Base-by-base conservation (phyloP, 2,113 vertebrate species). In the Onychostruthus taczanowskii region DNA sequence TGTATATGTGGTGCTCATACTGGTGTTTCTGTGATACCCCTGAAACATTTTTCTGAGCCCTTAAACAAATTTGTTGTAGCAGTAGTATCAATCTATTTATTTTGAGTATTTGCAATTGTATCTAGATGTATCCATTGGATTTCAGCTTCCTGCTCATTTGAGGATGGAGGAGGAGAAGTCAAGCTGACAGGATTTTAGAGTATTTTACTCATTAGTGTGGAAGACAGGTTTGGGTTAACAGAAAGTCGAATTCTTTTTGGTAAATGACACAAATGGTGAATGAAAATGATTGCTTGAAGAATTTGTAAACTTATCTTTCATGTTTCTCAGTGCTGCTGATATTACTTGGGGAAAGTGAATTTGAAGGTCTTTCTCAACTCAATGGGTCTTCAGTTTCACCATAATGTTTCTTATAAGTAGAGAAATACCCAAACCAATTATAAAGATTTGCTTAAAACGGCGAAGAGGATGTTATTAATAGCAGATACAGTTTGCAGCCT, bases 1-100 rank as follows among this genome's bases (percentile, higher is more conserved):
- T 30, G n/a, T 21, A 33, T 19, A 26, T 1, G 1, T 50, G 52
- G 27, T 77, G 20, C 11, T 95, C 0, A 0, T 46, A 26, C 30
- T 63, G 55, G 10, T 66, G 12, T 53, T 55, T 55, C 43, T 46
- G 15, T 70, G 68, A 63, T 35, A 50, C 12, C 9, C 24, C 35
- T 59, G 46, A 87, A 84, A 35, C 7, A 9, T 44, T 18, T 39
- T 92, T 70, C 21, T 50, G 27, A 84, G 30, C 22, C 22, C 24
- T 74, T 31, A 39, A 81, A 58, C 26, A n/a, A 53, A 63, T 63
- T 35, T 63, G 8, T 58, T 59, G 59, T 13, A 52, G 43, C 21
- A 35, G 19, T 69, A 50, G 5, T 49, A 47, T 20, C 27, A 66
- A 37, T 4, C n/a, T 30, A 20, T 33, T 31, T 46, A 17, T 43